Conservation (phyloP, 2,797 vertebrate species). For the Crenuchus spilurus region DNA sequence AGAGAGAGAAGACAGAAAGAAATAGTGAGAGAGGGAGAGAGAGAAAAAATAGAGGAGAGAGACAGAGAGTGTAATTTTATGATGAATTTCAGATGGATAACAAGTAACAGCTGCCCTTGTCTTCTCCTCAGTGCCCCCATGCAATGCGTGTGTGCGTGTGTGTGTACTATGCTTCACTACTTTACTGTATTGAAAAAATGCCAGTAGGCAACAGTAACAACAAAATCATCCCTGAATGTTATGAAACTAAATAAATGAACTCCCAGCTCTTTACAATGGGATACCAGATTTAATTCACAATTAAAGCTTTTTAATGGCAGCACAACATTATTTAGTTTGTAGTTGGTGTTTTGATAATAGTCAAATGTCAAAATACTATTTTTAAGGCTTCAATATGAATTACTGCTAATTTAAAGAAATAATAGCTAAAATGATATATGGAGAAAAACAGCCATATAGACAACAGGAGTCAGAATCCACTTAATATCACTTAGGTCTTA, state of each 20-base stretch:
- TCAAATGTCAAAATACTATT: too few species aligned
- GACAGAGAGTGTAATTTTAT: constrained; percentile 74
- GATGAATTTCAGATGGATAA: constrained; percentile 78
- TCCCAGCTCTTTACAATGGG: too few species aligned
- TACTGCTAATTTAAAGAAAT: too few species aligned
- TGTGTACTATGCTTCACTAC: constrained; percentile 1
- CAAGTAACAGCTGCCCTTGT: constrained; percentile 78
- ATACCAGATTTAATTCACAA: neutral
- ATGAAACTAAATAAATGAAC: neutral
- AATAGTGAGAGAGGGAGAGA: constrained; percentile 56
- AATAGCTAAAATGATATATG: neutral
- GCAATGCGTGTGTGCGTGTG: constrained; percentile 1
- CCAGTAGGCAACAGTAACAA: neutral
- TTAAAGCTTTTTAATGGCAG: neutral
- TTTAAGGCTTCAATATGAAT: too few species aligned
- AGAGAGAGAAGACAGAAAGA: constrained; percentile 8
- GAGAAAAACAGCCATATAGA: neutral
- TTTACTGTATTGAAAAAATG: neutral
- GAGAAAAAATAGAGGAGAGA: constrained; percentile 26
- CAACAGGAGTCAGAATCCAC: too few species aligned
- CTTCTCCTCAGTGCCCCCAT: constrained; percentile 58
- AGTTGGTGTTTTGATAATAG: too few species aligned
- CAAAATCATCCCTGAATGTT: neutral
- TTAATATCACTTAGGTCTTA: neutral
- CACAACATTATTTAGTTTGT: too few species aligned